Percentiles rank a stretch among this genome's conserved stretches.
Conservation (phyloP, 2,888 invertebrate species). For the Spodoptera exigua region DNA sequence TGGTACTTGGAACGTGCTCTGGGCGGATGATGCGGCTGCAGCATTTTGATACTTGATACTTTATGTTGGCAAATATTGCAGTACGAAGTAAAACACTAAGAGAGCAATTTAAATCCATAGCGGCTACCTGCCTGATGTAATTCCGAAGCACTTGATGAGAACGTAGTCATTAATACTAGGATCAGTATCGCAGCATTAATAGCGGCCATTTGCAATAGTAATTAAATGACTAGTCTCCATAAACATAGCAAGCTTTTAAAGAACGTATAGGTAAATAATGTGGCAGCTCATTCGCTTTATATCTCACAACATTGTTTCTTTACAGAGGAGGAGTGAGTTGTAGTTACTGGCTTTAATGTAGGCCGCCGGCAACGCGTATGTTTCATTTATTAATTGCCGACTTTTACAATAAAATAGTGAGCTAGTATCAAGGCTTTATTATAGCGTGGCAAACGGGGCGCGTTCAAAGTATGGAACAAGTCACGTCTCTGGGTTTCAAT, state of each 20-base stretch:
- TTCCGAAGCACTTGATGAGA: constrained; percentile 1
- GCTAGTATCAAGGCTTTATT: constrained; percentile 33
- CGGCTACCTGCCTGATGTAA: constrained; percentile 1
- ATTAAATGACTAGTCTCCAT: constrained; percentile 10
- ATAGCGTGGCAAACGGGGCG: constrained; percentile 16
- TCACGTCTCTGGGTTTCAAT: constrained; percentile 64
- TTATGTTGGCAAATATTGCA: neutral
- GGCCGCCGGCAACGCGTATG: no score
- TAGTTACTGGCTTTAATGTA: neutral
- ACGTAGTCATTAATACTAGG: constrained; percentile 11
- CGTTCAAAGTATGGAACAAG: constrained; percentile 46
- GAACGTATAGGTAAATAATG: constrained; percentile 1
- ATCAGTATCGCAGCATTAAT: constrained; percentile 8
- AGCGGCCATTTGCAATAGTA: constrained; percentile 12
- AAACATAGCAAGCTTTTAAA: constrained; percentile 18
- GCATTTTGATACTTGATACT: constrained; percentile 52
- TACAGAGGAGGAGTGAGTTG: neutral
- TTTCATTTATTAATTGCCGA: neutral
- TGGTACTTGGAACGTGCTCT: constrained; percentile 67
- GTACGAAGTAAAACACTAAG: no score
- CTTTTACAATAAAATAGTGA: neutral
- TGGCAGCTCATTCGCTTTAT: neutral
- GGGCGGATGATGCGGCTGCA: constrained; percentile 22
- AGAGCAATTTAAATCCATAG: no score
- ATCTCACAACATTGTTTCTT: constrained; percentile 12